Base-by-base conservation (phyloP, 2,888 invertebrate species). In the Chloroclystis v-ata region DNA sequence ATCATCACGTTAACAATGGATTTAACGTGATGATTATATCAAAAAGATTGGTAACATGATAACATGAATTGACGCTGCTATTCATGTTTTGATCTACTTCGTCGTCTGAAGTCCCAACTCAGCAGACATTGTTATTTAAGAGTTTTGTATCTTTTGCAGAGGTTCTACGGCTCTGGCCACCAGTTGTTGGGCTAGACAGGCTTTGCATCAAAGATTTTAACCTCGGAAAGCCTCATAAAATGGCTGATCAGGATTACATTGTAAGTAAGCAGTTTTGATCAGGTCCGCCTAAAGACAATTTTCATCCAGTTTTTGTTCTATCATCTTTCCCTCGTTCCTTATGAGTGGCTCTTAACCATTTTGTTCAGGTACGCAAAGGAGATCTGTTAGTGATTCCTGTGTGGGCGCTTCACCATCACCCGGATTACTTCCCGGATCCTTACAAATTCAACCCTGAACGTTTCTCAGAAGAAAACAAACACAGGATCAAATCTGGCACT, bases 121-220 rank as follows among this genome's bases (percentile, higher is more conserved):
- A 20, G 2, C 5, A 20, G 2, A 3, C 10, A n/a, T 10, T 16
- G 2, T 40, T 30, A 30, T 7, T 8, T 9, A 30, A n/a, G 1
- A 9, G 9, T 38, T 39, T 16, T 41, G 7, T 16, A 35, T 12
- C 37, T 60, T 56, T 43, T 65, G 12, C 62, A 56, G 89, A 89
- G 61, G 59, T 74, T 0, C 56, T 90, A 1, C 63, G 89, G 7
- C 62, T 70, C 6, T 90, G 89, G 89, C 69, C 89, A 0, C 70
- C 87, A 1, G 82, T 65, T 0, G 48, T 75, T 0, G 57, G 63
- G 1, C 61, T 79, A 0, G 90, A 90, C 47, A 79, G 91, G 4
- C 9, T 69, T 0, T 90, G 90, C 51, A 60, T 69, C 0, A 89
- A 89, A 59, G 80, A 85, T 10, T 91, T 89, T 45, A 86, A 81